Evolutionary conservation across 2,888 invertebrate species (phyloP).

Genomic region (Mythimna vitellina): DNA sequence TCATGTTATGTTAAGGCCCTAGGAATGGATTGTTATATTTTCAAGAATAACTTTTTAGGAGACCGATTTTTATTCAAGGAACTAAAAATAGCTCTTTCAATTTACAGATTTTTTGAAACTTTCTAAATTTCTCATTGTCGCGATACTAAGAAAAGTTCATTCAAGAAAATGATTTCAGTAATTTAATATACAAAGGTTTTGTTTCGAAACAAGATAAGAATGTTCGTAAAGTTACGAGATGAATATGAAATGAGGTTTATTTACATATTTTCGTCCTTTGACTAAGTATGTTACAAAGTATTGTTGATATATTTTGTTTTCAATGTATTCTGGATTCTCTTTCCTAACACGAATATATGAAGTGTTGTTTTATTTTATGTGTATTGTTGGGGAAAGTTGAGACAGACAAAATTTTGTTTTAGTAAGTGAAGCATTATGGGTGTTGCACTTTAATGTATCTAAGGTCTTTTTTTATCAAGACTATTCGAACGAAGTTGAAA

Average conservation of each 20-base stretch:
- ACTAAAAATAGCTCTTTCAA: background rate
- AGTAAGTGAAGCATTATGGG: background rate
- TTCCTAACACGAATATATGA: constrained; percentile 3
- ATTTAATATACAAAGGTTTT: constrained; percentile 28
- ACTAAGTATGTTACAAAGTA: constrained; percentile 22
- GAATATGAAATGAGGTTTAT: constrained; percentile 50
- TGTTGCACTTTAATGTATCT: too few species aligned
- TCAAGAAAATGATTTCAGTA: constrained; percentile 6
- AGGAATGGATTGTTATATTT: background rate
- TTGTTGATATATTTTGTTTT: constrained; percentile 13
- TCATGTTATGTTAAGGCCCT: too few species aligned
- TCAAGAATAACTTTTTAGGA: background rate
- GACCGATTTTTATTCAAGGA: background rate
- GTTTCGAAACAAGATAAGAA: constrained; percentile 37
- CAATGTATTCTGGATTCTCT: constrained; percentile 23
- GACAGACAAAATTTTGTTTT: background rate
- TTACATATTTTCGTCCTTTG: constrained; percentile 38
- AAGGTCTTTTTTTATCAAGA: too few species aligned
- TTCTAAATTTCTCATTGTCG: background rate
- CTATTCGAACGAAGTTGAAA: too few species aligned
- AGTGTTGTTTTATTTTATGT: constrained; percentile 26
- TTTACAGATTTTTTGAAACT: background rate
- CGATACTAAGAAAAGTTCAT: background rate
- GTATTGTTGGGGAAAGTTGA: background rate
- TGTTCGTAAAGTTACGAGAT: constrained; percentile 41